Conservation (phyloP, 2,888 invertebrate species). For the Geophilus truncorum region DNA sequence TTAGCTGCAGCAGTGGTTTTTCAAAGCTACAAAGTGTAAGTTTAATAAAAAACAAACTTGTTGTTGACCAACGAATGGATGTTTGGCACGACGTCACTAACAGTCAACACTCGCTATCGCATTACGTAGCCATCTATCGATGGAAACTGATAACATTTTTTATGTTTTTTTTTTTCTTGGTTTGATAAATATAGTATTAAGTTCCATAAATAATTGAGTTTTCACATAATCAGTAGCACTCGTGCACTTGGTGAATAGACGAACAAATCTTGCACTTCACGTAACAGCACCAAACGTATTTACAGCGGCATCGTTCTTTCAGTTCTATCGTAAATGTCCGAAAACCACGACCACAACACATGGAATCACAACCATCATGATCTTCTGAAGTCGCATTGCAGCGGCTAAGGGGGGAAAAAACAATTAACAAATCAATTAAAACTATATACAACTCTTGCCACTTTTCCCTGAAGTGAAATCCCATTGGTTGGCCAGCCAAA, state of each 20-base stretch:
- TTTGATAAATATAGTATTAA: too few relatives aligned
- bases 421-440: not conserved
- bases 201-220: not conserved
- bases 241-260: conserved; percentile 63
- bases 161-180: too few relatives aligned
- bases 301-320: conserved; percentile 70
- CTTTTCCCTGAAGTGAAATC: too few relatives aligned
- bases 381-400: conserved; percentile 64
- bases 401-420: conserved; percentile 53
- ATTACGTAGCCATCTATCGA: not conserved
- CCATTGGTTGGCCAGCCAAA: too few relatives aligned
- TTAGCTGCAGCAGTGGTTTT: too few relatives aligned
- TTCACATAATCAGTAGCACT: conserved; percentile 54
- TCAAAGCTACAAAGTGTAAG: too few relatives aligned
- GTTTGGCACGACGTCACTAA: not conserved
- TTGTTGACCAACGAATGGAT: not conserved
- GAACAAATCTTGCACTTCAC: conserved; percentile 79
- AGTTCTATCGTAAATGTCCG: conserved; percentile 62
- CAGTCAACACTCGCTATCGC: not conserved
- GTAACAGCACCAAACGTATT: conserved; percentile 81
- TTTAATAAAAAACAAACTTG: too few relatives aligned
- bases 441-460: not conserved
- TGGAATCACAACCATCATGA: conserved; percentile 68
- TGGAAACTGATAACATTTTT: too few relatives aligned
- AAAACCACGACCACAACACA: conserved; percentile 80